Conservation (phyloP, 2,113 vertebrate species). For the Ceyx margarethae region DNA sequence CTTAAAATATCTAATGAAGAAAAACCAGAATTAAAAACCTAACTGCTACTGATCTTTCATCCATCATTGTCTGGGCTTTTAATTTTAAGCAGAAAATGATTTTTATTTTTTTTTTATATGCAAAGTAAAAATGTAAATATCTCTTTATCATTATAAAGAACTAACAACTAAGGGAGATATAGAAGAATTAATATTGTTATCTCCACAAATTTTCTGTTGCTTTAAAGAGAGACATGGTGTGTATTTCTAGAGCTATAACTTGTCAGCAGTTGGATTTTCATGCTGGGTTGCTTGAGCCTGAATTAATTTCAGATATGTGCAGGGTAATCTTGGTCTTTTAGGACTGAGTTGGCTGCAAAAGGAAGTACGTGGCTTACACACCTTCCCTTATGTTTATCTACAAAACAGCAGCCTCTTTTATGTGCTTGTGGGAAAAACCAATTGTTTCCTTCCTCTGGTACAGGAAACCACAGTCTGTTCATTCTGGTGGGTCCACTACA, state of each 20-base stretch:
- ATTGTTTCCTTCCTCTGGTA: slow-evolving; percentile 36
- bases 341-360: not conserved
- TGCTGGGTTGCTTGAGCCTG: not conserved
- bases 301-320: not conserved
- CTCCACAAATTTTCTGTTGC: not conserved
- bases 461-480: slow-evolving; percentile 46
- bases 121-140: not conserved
- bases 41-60: not conserved
- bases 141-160: not conserved
- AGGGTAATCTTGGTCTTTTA: not conserved
- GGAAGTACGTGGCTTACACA: not conserved
- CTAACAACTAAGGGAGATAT: not conserved
- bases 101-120: not conserved
- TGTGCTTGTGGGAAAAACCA: not conserved
- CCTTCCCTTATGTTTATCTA: slow-evolving; percentile 20
- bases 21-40: not conserved
- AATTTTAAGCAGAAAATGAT: not conserved
- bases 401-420: slow-evolving; percentile 1
- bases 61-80: not conserved
- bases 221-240: not conserved
- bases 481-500: not conserved
- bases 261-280: not conserved
- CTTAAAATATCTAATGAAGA: not conserved
- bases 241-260: not conserved
- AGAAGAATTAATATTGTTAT: not conserved